Conservation (phyloP, 1,140 invertebrate species). For the Nixonia krombeini region DNA sequence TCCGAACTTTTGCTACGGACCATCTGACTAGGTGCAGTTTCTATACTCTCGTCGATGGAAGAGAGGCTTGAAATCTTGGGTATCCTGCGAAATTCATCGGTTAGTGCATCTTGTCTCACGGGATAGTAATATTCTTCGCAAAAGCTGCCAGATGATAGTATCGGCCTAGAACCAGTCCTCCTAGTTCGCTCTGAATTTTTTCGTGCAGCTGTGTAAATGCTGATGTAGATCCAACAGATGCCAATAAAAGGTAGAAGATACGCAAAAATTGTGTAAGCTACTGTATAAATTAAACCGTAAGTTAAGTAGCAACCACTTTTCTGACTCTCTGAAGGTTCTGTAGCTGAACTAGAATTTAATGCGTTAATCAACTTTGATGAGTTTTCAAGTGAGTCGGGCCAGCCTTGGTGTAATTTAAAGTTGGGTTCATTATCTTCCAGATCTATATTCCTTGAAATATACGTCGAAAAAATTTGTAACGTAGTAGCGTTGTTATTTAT, state of each 20-base stretch:
- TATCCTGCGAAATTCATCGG: constrained; percentile 58
- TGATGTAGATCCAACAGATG: constrained; percentile 80
- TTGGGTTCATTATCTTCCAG: not conserved
- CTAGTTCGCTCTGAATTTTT: constrained; percentile 80
- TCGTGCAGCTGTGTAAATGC: constrained; percentile 80
- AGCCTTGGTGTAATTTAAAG: constrained; percentile 15
- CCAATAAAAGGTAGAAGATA: constrained; percentile 79
- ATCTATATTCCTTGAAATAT: not conserved
- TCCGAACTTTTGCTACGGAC: constrained; percentile 42
- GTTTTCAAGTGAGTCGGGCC: constrained; percentile 19
- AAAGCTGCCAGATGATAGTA: constrained; percentile 65
- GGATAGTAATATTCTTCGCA: constrained; percentile 58
- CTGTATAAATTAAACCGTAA: constrained; percentile 65
- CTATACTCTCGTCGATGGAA: constrained; percentile 68
- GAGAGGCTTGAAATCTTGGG: constrained; percentile 67
- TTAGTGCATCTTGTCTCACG: constrained; percentile 42
- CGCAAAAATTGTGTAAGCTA: constrained; percentile 72
- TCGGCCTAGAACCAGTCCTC: constrained; percentile 75
- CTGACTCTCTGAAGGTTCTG: constrained; percentile 10
- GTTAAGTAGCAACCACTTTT: constrained; percentile 30
- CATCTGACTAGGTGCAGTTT: constrained; percentile 60
- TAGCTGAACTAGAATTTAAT: constrained; percentile 3
- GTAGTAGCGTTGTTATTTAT: not conserved
- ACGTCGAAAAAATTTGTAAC: constrained; percentile 7
- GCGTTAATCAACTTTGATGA: constrained; percentile 14